Base-by-base conservation (phyloP, 2,888 invertebrate genomes). In the Aplocera efformata region DNA sequence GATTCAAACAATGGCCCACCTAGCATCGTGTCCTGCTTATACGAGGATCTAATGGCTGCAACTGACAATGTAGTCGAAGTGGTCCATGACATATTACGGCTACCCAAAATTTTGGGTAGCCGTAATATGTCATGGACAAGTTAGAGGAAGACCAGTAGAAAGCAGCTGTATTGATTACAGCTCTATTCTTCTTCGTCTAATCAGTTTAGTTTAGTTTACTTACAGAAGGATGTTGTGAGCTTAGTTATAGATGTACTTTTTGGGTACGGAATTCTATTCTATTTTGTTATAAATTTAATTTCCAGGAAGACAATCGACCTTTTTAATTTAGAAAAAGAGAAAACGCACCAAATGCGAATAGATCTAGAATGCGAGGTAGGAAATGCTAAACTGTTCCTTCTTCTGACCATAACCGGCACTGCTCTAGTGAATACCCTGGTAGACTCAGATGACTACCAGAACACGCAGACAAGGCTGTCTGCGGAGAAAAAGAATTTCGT, bases 401-500 rank as follows among this genome's bases (percentile, higher is more conserved):
- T 98, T 52, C 86, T 98, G 9, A 98, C 98, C 6, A 95, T 99
- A 49, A 97, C 96, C 58, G 98, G 98, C 0, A 96, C 95, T 1
- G 93, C 94, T 1, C 92, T 95, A 1, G 91, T 92, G 3, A 96
- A 96, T 71, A 94, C 95, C 2, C 93, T 97, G 30, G 93, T 95
- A 20, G 97, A 96, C 79, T 80, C 96, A 24, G 93, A 94, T 20
- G 92, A 93, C 5, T 93, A 94, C 67, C 92, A 93, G 56, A 93
- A 94, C 40, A 92, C 92, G 58, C 90, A 93, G 0, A 86, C 89
- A 6, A 93, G 93, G 64, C 73, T 88, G 0, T 82, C 90, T 57
- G 61, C 58, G 0, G 63, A 92, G 0, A 63, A 79, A 13, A 88
- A 89, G 35, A 86, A 91, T 85, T 92, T 92, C 72, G 94, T 94